These are phyloP conservation scores for Spisula solida DNA, from an alignment of 2,888 invertebrate genomes.

Conservation along the genomic window DNA sequence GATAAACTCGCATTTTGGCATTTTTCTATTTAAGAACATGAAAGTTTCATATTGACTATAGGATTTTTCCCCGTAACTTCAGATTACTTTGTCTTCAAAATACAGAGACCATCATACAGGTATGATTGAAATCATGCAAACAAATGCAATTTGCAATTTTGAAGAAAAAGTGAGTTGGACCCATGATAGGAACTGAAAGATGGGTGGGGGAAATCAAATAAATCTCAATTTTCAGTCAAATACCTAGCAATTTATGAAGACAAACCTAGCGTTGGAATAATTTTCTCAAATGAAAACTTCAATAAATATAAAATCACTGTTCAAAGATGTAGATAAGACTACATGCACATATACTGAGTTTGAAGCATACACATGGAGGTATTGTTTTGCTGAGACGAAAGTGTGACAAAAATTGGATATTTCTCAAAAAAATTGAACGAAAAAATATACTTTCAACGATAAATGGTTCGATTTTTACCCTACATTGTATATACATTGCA, in stretches of 20 bases:
- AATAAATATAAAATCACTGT: background rate
- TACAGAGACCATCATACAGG: too few relatives aligned
- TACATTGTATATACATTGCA: background rate
- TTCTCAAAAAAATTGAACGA: background rate
- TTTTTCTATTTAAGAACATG: too few relatives aligned
- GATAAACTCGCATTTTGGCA: too few relatives aligned
- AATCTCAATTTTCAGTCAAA: background rate
- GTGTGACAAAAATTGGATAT: background rate
- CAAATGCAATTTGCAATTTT: conserved; percentile 19
- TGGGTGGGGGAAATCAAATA: background rate
- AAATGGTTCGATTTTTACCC: background rate
- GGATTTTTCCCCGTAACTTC: too few relatives aligned
- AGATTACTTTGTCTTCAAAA: too few relatives aligned
- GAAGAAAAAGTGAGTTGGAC: background rate
- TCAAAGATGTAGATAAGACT: background rate
- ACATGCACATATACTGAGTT: conserved; percentile 11
- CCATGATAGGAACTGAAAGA: background rate
- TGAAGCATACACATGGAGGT: background rate
- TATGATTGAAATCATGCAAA: background rate
- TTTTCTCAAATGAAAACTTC: background rate
- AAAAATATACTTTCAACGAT: background rate
- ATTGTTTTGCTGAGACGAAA: background rate
- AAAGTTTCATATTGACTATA: too few relatives aligned
- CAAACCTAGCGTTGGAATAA: background rate
- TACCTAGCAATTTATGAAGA: background rate